Conservation (phyloP, 1,140 invertebrate genomes). For the Laupala kohalensis region DNA sequence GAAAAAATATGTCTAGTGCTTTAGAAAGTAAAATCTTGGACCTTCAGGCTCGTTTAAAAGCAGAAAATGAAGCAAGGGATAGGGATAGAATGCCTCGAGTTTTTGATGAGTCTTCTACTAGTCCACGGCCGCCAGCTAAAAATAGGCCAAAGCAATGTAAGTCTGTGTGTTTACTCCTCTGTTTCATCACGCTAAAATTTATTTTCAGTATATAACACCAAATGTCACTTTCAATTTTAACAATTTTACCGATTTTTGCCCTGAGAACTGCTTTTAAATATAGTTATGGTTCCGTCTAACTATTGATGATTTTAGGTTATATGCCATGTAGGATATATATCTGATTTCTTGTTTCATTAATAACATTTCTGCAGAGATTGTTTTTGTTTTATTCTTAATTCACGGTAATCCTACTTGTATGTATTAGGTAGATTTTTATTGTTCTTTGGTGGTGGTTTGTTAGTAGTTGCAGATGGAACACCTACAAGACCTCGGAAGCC, state of each 20-base stretch:
- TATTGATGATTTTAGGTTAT: neutral
- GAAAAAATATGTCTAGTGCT: conserved; percentile 13
- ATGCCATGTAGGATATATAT: neutral
- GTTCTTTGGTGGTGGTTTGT: too few relatives aligned
- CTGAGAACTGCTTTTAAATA: neutral
- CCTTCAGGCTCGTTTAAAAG: conserved; percentile 11
- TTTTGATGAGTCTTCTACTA: conserved; percentile 6
- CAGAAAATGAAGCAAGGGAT: conserved; percentile 12
- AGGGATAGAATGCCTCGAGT: conserved; percentile 12
- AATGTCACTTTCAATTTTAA: neutral
- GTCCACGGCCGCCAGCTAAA: conserved; percentile 10
- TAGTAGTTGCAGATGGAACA: conserved; percentile 7
- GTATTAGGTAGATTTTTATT: too few relatives aligned
- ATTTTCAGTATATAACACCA: neutral
- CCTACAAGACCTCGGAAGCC: conserved; percentile 4
- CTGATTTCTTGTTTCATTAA: neutral
- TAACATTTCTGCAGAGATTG: too few relatives aligned
- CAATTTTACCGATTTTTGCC: neutral
- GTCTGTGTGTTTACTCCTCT: neutral
- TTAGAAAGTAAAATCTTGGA: conserved; percentile 15
- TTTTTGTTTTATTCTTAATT: too few relatives aligned
- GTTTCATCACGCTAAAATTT: neutral
- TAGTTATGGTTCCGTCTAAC: neutral
- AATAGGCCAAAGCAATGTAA: conserved; percentile 15
- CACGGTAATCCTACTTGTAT: too few relatives aligned